Conservation (phyloP, 2,888 invertebrate species). For the Lagria hirta region DNA sequence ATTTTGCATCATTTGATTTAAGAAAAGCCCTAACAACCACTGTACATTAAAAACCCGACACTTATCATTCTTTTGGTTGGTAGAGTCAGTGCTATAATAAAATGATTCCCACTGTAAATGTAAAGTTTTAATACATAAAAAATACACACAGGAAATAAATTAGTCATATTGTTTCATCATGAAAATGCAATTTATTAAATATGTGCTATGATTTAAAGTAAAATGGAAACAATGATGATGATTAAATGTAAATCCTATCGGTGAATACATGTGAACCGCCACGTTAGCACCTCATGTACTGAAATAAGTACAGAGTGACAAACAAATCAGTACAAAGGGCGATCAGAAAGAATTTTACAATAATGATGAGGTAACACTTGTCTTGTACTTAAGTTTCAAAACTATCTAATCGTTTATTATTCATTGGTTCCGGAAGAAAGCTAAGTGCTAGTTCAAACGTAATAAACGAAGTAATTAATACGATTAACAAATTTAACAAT, state of each 20-base stretch:
- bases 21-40: no score
- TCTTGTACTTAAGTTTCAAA: conserved; percentile 39
- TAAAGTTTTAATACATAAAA: conserved; percentile 1
- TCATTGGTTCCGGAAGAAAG: conserved; percentile 32
- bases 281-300: conserved; percentile 31
- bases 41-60: no score
- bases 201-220: conserved; percentile 37
- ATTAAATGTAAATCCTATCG: conserved; percentile 26
- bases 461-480: conserved; percentile 26
- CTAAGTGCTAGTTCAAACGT: conserved; percentile 29
- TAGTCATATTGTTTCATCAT: no score
- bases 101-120: no score
- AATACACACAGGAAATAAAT: conserved; percentile 2
- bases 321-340: conserved; percentile 31
- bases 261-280: conserved; percentile 29
- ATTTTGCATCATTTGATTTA: no score
- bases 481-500: conserved; percentile 29
- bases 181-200: conserved; percentile 38
- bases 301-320: conserved; percentile 27
- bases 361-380: conserved; percentile 39
- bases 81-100: no score
- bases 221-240: conserved; percentile 32
- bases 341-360: conserved; percentile 28
- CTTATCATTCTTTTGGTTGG: no score
- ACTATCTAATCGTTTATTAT: conserved; percentile 31